phyloP scores from a whole-genome alignment of 1,140 invertebrate genomes.

The Paralvinella palmiformis region DNA sequence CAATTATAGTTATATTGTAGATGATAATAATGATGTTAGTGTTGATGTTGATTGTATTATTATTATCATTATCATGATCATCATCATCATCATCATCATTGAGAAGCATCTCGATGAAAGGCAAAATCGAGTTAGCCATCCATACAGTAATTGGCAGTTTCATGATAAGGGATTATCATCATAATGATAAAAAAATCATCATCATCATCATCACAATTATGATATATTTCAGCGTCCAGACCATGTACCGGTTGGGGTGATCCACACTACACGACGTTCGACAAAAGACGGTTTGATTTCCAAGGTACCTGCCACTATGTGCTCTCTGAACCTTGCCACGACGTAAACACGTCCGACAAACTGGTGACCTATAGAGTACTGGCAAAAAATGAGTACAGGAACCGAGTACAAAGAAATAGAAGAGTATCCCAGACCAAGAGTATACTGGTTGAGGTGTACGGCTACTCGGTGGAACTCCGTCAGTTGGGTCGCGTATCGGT shows the following conservation, averaged over 20 bases:
- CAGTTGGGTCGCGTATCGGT: neutral
- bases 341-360: neutral
- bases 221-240: too few species aligned
- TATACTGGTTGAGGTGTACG: neutral
- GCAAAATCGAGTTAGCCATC: too few species aligned
- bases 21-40: too few species aligned
- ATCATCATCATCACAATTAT: too few species aligned
- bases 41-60: too few species aligned
- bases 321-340: slow-evolving; percentile 48
- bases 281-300: slow-evolving; percentile 70
- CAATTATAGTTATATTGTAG: too few species aligned
- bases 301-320: slow-evolving; percentile 77
- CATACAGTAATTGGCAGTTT: too few species aligned
- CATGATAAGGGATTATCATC: too few species aligned
- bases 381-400: neutral
- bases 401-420: neutral
- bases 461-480: neutral
- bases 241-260: slow-evolving; percentile 20
- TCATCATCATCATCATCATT: too few species aligned
- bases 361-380: neutral
- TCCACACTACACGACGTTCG: slow-evolving; percentile 71
- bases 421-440: neutral
- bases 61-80: too few species aligned
- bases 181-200: too few species aligned
- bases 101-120: too few species aligned